Conservation (phyloP, 2,888 invertebrate genomes). For the Serripes groenlandicus region DNA sequence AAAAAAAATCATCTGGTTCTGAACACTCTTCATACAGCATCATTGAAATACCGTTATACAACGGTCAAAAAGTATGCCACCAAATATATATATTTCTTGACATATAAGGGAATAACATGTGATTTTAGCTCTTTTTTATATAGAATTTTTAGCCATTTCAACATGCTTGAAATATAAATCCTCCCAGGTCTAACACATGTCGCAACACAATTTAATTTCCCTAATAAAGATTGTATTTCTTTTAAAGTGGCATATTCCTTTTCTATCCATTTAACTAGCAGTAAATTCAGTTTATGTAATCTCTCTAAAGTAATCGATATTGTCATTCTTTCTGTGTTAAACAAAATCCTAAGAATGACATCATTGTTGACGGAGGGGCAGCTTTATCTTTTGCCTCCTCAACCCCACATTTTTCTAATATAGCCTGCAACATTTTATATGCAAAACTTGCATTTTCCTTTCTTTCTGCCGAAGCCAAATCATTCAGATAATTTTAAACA, state of each 20-base stretch:
- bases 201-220: slow-evolving; percentile 13
- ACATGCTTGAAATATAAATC: background rate
- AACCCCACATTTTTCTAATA: background rate
- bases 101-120: background rate
- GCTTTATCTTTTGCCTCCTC: slow-evolving; percentile 9
- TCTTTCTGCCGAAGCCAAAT: slow-evolving; percentile 8
- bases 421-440: background rate
- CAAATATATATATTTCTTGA: background rate
- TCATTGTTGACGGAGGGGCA: background rate
- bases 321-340: background rate
- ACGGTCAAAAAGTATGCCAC: background rate
- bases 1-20: background rate
- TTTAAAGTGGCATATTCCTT: slow-evolving; percentile 4
- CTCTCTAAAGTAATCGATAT: background rate
- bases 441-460: slow-evolving; percentile 1
- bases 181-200: slow-evolving; percentile 12
- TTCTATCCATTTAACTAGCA: background rate
- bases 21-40: slow-evolving; percentile 6
- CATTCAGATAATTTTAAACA: slow-evolving; percentile 9
- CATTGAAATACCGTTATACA: background rate
- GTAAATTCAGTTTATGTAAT: background rate
- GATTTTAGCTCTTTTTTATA: background rate
- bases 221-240: background rate
- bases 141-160: background rate
- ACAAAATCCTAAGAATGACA: slow-evolving; percentile 3